Conservation (phyloP, 1,140 invertebrate genomes). For the Formica selysi region DNA sequence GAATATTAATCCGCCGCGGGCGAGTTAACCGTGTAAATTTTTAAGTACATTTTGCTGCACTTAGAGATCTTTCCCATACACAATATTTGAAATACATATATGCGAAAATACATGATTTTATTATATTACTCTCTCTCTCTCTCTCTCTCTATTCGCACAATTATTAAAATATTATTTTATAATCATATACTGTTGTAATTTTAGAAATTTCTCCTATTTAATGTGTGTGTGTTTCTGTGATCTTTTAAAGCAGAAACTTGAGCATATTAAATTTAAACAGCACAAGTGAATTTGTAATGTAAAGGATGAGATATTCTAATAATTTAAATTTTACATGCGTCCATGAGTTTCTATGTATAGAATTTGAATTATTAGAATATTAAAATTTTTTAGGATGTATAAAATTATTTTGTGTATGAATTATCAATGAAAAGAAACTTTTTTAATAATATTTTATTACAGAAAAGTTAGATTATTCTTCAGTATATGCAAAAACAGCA, state of each 20-base stretch:
- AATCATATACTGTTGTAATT: background rate
- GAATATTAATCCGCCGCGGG: constrained; percentile 66
- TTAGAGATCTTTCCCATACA: background rate
- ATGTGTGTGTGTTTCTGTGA: background rate
- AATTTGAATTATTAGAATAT: constrained; percentile 1
- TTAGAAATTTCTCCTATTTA: background rate
- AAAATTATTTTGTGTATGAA: background rate
- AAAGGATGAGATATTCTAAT: background rate
- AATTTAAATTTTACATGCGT: background rate
- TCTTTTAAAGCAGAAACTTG: background rate
- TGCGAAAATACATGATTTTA: background rate
- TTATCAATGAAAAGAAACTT: background rate
- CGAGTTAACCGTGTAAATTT: constrained; percentile 35
- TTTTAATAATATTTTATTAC: constrained; percentile 3
- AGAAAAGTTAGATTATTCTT: background rate
- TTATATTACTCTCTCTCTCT: background rate
- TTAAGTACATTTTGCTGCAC: constrained; percentile 30
- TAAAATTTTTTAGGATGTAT: background rate
- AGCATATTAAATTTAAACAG: constrained; percentile 2
- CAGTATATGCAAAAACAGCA: background rate
- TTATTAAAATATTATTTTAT: background rate
- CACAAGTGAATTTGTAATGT: background rate
- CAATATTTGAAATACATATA: background rate
- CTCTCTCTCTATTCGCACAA: background rate
- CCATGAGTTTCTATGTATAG: background rate